These are phyloP conservation scores for Meloidogyne exigua DNA, from an alignment of 1,140 invertebrate species.

Conservation along the genomic window DNA sequence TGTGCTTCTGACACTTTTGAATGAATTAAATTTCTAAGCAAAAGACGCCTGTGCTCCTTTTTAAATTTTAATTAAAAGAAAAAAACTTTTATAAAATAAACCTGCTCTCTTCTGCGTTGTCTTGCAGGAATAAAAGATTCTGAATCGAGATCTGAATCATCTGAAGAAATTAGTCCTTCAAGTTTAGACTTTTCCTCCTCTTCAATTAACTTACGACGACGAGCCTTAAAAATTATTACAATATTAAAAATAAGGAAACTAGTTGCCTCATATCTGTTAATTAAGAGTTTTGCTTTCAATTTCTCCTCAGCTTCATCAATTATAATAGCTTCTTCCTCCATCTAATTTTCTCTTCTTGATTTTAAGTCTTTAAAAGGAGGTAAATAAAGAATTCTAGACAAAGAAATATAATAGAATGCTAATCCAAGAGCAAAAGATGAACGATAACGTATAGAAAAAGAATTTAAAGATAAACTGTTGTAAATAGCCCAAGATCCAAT, in stretches of 20 bases:
- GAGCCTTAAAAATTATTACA: conserved; percentile 11
- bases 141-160: conserved; percentile 36
- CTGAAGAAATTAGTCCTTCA: conserved; percentile 45
- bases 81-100: conserved; percentile 21
- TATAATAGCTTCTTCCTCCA: background rate
- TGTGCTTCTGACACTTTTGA: conserved; percentile 43
- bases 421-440: conserved; percentile 1
- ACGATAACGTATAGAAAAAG: background rate
- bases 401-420: conserved; percentile 22
- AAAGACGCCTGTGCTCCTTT: conserved; percentile 49
- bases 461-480: conserved; percentile 6
- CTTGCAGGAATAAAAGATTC: conserved; percentile 43
- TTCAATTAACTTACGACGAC: conserved; percentile 40
- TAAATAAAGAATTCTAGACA: conserved; percentile 8
- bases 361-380: conserved; percentile 14
- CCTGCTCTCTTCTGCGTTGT: conserved; percentile 49
- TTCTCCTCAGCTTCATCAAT: background rate
- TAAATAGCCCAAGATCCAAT: conserved; percentile 19
- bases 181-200: conserved; percentile 35
- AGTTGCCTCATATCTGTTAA: conserved; percentile 20
- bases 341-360: background rate
- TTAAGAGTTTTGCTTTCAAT: background rate
- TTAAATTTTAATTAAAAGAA: conserved; percentile 15
- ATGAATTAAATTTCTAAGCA: conserved; percentile 51
- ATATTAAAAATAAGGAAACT: background rate